Evolutionary conservation across 1,140 invertebrate genomes (phyloP), one percentile per base, ranked within the genome.

Genomic region (Scaptomyza pallida): DNA sequence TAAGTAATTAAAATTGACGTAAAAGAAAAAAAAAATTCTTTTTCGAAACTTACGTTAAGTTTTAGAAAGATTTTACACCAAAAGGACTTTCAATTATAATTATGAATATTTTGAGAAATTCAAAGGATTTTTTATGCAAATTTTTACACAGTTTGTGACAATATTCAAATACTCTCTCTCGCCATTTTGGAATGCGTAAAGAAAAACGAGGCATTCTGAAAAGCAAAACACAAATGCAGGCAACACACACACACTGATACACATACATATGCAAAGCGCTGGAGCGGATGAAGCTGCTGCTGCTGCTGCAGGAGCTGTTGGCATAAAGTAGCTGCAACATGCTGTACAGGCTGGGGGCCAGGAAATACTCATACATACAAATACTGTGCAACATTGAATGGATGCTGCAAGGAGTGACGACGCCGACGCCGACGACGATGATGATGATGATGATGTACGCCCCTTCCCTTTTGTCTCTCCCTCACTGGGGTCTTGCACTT

Each of bases 401-500:
- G 47, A 62, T 62, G 57, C 62, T 30, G 26, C 6, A 30, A 52
- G 35, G 55, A 54, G 35, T 68, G 37, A 60, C 64, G 45, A 59
- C 37, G 51, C 19, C 10, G 30, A 37, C 13, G 52, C 8, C 12
- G 26, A 10, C 15, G 35, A n/a, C n/a, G 23, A 33, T 10, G 33
- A 37, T 19, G 52, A 16, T 15, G 30, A 12, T 26, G 37, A 26
- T 37, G 37, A 23, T 9, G n/a, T 35, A 26, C 2, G 13, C 33
- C 17, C 37, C 19, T 4, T 9, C 3, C 1, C 13, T n/a, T 16
- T 17, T 2, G 2, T n/a, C 45, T 9, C 12, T 21, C 23, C 10
- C 19, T 47, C 33, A 3, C 8, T 15, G 21, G 26, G 45, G 51
- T 47, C 23, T 26, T 72, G 72, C 72, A 75, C 72, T 72, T 72